Conservation (phyloP, 2,888 invertebrate species). For the Eucera pruinosa region DNA sequence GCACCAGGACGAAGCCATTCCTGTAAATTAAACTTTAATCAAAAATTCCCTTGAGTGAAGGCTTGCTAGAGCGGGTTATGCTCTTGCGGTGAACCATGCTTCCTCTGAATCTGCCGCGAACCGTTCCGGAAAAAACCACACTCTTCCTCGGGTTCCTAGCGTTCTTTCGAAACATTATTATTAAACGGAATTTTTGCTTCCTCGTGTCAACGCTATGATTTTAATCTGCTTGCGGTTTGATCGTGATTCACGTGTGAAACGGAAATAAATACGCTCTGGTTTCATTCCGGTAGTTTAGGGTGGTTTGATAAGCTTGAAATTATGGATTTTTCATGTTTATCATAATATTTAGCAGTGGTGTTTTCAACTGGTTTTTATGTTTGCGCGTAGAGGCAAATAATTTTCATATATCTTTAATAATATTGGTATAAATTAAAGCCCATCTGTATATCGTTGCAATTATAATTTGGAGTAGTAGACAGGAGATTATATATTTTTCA, state of each 20-base stretch:
- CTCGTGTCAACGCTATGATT: too few relatives aligned
- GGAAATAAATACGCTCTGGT: not conserved
- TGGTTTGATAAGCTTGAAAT: too few relatives aligned
- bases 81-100: slow-evolving; percentile 53
- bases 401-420: too few relatives aligned
- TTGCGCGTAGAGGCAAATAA: too few relatives aligned
- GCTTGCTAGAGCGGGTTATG: slow-evolving; percentile 43
- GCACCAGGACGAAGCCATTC: slow-evolving; percentile 51
- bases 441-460: too few relatives aligned
- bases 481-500: too few relatives aligned
- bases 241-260: not conserved
- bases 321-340: too few relatives aligned
- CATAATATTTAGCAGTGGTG: too few relatives aligned
- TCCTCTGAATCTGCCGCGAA: slow-evolving; percentile 32
- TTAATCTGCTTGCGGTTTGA: slow-evolving; percentile 12
- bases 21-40: slow-evolving; percentile 71
- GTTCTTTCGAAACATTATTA: slow-evolving; percentile 25
- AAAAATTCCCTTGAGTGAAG: slow-evolving; percentile 65
- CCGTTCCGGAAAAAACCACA: not conserved
- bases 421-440: too few relatives aligned
- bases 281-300: too few relatives aligned
- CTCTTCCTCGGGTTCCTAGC: not conserved
- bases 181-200: slow-evolving; percentile 30
- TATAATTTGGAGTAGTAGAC: too few relatives aligned
- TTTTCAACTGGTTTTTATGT: too few relatives aligned